These are phyloP conservation scores for Drosophila rhopaloa DNA, from an alignment of 1,140 invertebrate species.

Conservation along the genomic window DNA sequence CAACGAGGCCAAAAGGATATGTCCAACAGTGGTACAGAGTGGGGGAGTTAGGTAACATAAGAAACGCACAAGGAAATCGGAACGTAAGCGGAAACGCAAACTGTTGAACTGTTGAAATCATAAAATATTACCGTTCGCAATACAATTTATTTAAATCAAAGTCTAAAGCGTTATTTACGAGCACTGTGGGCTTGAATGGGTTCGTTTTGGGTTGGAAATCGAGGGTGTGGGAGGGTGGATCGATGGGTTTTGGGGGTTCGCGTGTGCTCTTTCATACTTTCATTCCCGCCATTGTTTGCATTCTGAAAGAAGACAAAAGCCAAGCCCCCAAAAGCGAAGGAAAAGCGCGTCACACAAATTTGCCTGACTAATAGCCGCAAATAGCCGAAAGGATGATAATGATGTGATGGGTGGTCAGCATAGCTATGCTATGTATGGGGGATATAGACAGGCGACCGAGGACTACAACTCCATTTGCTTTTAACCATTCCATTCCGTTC, in stretches of 20 bases:
- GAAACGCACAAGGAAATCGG: conserved; percentile 50
- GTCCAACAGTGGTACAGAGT: conserved; percentile 3
- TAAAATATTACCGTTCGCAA: conserved; percentile 79
- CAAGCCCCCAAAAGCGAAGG: conserved; percentile 73
- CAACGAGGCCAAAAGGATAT: conserved; percentile 26
- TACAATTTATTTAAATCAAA: conserved; percentile 83
- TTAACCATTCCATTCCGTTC: conserved; percentile 58
- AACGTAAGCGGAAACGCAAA: conserved; percentile 35
- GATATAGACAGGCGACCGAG: not conserved
- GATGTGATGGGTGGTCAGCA: conserved; percentile 43
- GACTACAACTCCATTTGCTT: conserved; percentile 75
- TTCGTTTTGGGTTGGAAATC: conserved; percentile 7
- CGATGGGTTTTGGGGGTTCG: conserved; percentile 29
- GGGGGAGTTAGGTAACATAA: conserved; percentile 9
- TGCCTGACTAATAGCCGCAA: conserved; percentile 70
- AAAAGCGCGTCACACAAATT: conserved; percentile 72
- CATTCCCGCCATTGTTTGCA: conserved; percentile 69
- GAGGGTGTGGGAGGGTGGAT: conserved; percentile 16
- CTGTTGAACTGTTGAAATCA: conserved; percentile 72
- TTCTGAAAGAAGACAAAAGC: conserved; percentile 78
- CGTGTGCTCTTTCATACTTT: conserved; percentile 56
- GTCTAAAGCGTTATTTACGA: conserved; percentile 83
- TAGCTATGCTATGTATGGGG: not conserved
- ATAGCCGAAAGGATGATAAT: conserved; percentile 48
- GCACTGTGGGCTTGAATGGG: conserved; percentile 50